Evolutionary conservation across 2,113 vertebrate genomes (phyloP), one percentile per base, ranked within the genome.

Genomic region (Pterophyllum scalare): DNA sequence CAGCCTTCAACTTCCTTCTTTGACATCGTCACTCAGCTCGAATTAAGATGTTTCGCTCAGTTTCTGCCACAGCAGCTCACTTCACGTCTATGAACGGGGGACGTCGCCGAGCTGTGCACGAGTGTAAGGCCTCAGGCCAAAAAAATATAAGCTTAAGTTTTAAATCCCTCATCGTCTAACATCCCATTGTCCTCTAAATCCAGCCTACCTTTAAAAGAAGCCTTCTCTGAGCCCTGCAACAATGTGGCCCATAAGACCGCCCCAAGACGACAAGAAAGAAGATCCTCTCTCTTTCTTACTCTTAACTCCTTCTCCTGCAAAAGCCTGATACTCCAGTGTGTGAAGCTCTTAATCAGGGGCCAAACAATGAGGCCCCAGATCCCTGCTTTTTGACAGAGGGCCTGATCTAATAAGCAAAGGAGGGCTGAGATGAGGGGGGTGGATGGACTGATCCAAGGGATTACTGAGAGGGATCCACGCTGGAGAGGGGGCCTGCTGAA

Each of bases 271-370:
- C 83, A 80, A 90, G 83, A 90, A 83, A 89, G 81, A 93, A 87
- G 87, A 94, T 89, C 86, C 33, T 79, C 84, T 87, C 90, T 89
- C 85, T 86, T 89, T 89, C 52, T 88, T 62, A 75, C 59, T 72
- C 83, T 65, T 64, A 35, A 78, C 84, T 90, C 85, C 59, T 26
- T 88, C 82, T 91, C 58, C 88, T 56, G 70, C 82, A 82, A 84
- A 91, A 87, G 83, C 86, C 88, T 92, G 92, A 92, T 93, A 93
- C 93, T 93, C 81, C 67, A 58, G 79, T 82, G 92, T 92, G 89
- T 95, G 94, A 92, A 94, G 93, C 95, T 95, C 95, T 96, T 96
- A 96, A 96, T 95, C 94, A 94, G 90, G 86, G 86, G 83, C 88
- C 95, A 94, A 94, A 96, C 95, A 96, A 96, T 94, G 93, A 83